Evolutionary conservation across 2,797 vertebrate genomes (phyloP), one percentile per base, ranked within the genome.

Genomic region (Okamejei kenojei): DNA sequence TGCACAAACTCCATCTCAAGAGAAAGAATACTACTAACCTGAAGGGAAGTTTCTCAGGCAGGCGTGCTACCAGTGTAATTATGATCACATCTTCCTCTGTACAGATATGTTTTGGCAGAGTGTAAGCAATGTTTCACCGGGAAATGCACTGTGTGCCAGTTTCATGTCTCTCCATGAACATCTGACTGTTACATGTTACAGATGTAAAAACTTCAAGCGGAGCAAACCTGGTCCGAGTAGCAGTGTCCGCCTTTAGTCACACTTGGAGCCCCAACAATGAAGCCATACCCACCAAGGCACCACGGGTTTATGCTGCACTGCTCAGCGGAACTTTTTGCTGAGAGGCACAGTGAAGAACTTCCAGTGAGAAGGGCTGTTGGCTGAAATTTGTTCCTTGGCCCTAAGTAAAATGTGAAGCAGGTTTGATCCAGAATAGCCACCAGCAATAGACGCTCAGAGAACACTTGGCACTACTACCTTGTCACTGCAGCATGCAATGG

Each of bases 61-160:
- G 63, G n/a, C 84, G 35, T n/a, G 21, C n/a, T 68, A 68, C 84
- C 63, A 88, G 17, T 35, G 23, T 88, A 35, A 68, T 88, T 35
- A 88, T 88, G n/a, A 68, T 88, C 63, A 35, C n/a, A 88, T 21
- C 84, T 63, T 88, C 61, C 63, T 68, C 84, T 88, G n/a, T 45
- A 63, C n/a, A 88, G 35, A 88, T 21, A 63, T 68, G 32, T 68
- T 68, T 32, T 32, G 63, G 84, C 63, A 68, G 63, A 63, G 65
- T 63, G 65, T 21, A 88, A 88, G 84, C 84, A 35, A 32, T 6
- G 58, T 15, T 86, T 86, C 58, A 86, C 26, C 7, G 29, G 84
- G 84, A 21, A 88, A 32, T 32, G 29, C 0, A 15, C 54, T 63
- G 82, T 5, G n/a, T 68, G 84, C 63, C 63, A 88, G 32, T 63